Evolutionary conservation across 2,797 vertebrate genomes (phyloP).

Genomic region (Phataginus tricuspis): DNA sequence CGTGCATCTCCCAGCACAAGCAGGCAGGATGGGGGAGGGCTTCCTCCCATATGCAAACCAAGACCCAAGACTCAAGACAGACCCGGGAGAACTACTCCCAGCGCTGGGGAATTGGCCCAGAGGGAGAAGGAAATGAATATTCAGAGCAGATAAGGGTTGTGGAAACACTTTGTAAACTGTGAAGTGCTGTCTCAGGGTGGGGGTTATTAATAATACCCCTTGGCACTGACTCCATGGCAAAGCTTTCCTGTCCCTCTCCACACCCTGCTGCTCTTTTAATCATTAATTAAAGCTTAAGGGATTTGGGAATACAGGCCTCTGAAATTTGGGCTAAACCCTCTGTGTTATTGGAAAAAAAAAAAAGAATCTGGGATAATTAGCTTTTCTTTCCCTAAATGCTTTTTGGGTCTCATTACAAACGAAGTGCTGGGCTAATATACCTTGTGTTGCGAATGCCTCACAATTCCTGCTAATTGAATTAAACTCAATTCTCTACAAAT

Average conservation of each 20-base stretch:
- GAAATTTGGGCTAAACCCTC: slow-evolving; percentile 84
- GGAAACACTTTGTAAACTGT: slow-evolving; percentile 37
- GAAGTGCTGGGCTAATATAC: slow-evolving; percentile 87
- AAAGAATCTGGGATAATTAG: slow-evolving; percentile 84
- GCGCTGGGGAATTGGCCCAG: neutral
- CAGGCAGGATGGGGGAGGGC: neutral
- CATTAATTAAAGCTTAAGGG: slow-evolving; percentile 82
- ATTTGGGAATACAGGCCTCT: slow-evolving; percentile 77
- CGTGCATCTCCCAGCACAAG: rapidly evolving
- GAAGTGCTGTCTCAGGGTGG: slow-evolving; percentile 38
- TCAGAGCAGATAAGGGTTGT: neutral
- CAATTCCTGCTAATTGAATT: slow-evolving; percentile 88
- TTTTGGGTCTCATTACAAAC: slow-evolving; percentile 86
- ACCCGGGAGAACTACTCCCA: neutral
- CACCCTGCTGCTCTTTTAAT: slow-evolving; percentile 68
- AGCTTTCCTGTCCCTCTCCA: slow-evolving; percentile 45
- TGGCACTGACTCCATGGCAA: slow-evolving; percentile 42
- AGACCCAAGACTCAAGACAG: neutral
- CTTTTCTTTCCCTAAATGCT: slow-evolving; percentile 84
- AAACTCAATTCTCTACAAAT: slow-evolving; percentile 87
- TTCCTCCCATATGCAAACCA: neutral
- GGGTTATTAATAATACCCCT: slow-evolving; percentile 29
- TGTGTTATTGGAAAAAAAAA: slow-evolving; percentile 70
- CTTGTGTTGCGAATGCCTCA: slow-evolving; percentile 86
- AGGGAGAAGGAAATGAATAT: slow-evolving; percentile 51